Base-by-base conservation (phyloP, 2,797 vertebrate genomes). In the Okamejei kenojei region DNA sequence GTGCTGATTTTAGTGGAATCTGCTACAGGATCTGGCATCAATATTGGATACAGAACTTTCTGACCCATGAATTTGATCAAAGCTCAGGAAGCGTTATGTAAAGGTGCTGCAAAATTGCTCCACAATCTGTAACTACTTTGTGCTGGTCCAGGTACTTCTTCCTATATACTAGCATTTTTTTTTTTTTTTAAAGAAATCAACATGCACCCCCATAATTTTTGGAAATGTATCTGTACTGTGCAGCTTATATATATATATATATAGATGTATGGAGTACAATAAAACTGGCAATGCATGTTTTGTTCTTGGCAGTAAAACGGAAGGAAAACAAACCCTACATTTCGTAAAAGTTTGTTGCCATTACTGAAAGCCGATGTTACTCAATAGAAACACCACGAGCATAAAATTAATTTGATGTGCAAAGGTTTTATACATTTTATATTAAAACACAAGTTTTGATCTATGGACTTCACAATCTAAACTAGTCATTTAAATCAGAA, bases 381-480 rank as follows among this genome's bases (percentile, higher is more conserved):
- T 92, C 71, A 74, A 76, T 54, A 54, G 73, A 76, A 92, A 92
- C 90, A 92, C 73, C 71, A 92, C 38, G 54, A 92, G 71, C 68
- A 29, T 54, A 76, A 35, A 45, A 54, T 58, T 74, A 76, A 92
- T 92, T 76, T 74, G 35, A 92, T 76, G 90, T 54, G 38, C 71
- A 92, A 92, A 92, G 71, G 38, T 23, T 92, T 92, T 92, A 54
- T 71, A 29, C 54, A 92, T 15, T 92, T 92, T 76, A 54, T 91
- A 92, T 92, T 76, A 92, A 92, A 92, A 92, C 73, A 92, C 71
- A 92, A 92, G 71, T 92, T 92, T 74, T 58, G 35, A 92, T 10
- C 61, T 68, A 8, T 35, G 45, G 35, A 74, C 23, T 76, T 73
- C 84, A 88, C 61, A 19, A 68, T 68, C 17, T 76, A 38, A 29